phyloP scores from a whole-genome alignment of 1,140 invertebrate species.

The Drosophila miranda region DNA sequence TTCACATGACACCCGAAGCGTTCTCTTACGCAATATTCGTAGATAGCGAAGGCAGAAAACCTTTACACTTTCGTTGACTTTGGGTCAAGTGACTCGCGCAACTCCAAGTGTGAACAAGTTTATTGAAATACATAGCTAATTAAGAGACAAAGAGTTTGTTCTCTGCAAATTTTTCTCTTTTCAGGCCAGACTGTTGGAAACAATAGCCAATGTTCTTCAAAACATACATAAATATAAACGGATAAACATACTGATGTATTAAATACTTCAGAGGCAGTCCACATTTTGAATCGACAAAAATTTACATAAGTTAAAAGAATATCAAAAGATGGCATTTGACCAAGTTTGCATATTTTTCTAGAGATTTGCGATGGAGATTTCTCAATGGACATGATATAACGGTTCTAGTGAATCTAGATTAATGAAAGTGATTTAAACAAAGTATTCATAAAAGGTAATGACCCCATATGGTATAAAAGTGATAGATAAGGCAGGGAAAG shows the following conservation, averaged over 20 bases:
- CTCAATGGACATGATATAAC: conserved; percentile 62
- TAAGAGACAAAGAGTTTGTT: conserved; percentile 42
- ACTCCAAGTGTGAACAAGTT: conserved; percentile 30
- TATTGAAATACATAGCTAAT: conserved; percentile 44
- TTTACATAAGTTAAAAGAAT: conserved; percentile 39
- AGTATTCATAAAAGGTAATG: conserved; percentile 38
- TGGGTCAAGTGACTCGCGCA: conserved; percentile 21
- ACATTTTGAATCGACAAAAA: conserved; percentile 33
- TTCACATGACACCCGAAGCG: no score
- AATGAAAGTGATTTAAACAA: conserved; percentile 60
- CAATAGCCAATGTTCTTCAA: conserved; percentile 23
- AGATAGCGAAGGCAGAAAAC: conserved; percentile 24
- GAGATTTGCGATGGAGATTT: conserved; percentile 40
- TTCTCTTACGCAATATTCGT: conserved; percentile 23
- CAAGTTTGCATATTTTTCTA: conserved; percentile 30
- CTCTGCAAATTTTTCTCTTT: conserved; percentile 24
- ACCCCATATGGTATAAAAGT: conserved; percentile 58
- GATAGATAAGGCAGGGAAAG: conserved; percentile 35
- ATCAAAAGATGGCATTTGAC: conserved; percentile 28
- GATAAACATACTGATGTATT: conserved; percentile 13
- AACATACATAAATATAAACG: not conserved
- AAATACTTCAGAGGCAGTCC: conserved; percentile 39
- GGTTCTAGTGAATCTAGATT: conserved; percentile 68
- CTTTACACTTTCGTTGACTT: conserved; percentile 69
- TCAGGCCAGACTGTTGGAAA: conserved; percentile 7